phyloP scores from a whole-genome alignment of 2,888 invertebrate genomes.

The Elysia crispata region DNA sequence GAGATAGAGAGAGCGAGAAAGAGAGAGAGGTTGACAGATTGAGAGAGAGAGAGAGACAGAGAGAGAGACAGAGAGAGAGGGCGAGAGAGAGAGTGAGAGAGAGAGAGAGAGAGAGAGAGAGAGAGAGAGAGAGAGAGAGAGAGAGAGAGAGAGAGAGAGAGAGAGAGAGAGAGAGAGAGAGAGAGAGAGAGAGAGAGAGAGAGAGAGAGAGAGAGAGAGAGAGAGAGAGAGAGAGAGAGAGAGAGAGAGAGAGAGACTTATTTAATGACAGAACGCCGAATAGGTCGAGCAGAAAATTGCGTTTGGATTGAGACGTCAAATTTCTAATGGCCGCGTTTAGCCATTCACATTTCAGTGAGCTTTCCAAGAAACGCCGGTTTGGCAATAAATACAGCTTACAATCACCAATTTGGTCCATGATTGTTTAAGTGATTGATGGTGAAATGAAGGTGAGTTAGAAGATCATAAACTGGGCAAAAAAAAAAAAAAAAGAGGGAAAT shows the following conservation, averaged over 20 bases:
- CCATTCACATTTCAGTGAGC: no score
- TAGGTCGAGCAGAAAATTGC: neutral
- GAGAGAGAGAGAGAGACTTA: neutral
- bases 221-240: conserved; percentile 26
- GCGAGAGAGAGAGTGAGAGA: conserved; percentile 17
- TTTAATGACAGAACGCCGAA: neutral
- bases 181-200: neutral
- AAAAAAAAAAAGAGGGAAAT: no score
- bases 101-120: neutral
- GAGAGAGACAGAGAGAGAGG: conserved; percentile 4
- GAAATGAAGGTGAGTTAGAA: no score
- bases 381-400: no score
- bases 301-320: no score
- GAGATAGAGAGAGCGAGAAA: neutral
- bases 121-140: conserved; percentile 32
- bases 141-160: conserved; percentile 23
- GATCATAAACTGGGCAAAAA: no score
- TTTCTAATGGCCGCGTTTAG: no score
- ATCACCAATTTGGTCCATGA: no score
- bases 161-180: conserved; percentile 5
- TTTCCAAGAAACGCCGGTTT: no score
- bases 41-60: conserved; percentile 24
- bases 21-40: neutral
- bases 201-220: conserved; percentile 3
- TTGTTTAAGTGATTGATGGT: no score